Base-by-base conservation (phyloP, 1,140 invertebrate species). In the Drosophila jambulina region DNA sequence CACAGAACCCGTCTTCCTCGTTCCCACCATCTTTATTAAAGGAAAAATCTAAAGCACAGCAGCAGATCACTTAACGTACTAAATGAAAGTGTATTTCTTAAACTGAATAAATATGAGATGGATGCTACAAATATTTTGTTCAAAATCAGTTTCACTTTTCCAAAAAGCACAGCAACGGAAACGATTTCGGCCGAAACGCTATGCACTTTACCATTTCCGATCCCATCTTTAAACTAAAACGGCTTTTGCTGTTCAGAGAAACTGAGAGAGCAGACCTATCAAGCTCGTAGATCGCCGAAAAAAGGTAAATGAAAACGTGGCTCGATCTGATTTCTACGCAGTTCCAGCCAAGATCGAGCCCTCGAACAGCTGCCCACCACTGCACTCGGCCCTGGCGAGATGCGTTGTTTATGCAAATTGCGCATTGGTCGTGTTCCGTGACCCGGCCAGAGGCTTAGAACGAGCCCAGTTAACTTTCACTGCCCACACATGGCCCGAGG, bases 321-420 rank as follows among this genome's bases (percentile, higher is more conserved):
- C 43, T 19, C 54, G 75, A 64, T 54, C 65, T 78, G 75, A 70
- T 86, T 83, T 83, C 70, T 72, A 86, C 45, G 51, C 68, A 61
- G 57, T 57, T 75, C 27, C 70, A 64, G 5, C 51, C 19, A 34
- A 38, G 67, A 45, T 57, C 32, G 15, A 40, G 65, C 42, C 40
- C 64, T 68, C 49, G 29, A 62, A 45, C 46, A 34, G 42, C 43
- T 65, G 46, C 32, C 54, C 45, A 32, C 58, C 49, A 59, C 38
- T 42, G 57, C 79, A 74, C 49, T 57, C 64, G 56, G 45, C 57
- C 27, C 45, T 29, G 40, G 17, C 25, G 32, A 27, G 45, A 38
- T 54, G 43, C 54, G 54, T 48, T 82, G 60, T 62, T 78, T 87
- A 87, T 87, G 83, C 76, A 87, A 88, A 87, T 88, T 19, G 49